These are phyloP conservation scores for Halcyon senegalensis DNA, from an alignment of 2,113 vertebrate species.

Conservation along the genomic window DNA sequence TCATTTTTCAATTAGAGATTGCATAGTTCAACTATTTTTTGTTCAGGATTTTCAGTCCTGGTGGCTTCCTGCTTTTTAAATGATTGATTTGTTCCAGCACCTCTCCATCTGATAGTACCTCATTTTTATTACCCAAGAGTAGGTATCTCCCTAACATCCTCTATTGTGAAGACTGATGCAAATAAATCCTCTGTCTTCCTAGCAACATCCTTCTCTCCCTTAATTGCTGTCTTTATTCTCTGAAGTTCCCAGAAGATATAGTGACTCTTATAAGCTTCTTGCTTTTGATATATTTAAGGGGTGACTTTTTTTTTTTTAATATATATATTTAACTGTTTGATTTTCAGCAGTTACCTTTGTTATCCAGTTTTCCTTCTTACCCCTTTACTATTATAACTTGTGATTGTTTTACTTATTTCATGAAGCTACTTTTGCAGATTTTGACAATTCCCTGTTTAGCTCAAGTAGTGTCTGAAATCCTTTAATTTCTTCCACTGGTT, in stretches of 20 bases:
- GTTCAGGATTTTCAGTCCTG: neutral
- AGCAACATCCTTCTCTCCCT: neutral
- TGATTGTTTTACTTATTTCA: neutral
- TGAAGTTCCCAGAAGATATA: neutral
- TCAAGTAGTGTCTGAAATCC: neutral
- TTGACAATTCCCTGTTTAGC: neutral
- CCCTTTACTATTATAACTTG: neutral
- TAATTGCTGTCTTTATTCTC: constrained; percentile 24
- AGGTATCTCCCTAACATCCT: constrained; percentile 16
- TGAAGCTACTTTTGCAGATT: neutral
- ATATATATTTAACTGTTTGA: neutral
- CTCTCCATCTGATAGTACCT: constrained; percentile 51
- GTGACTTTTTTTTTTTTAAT: neutral
- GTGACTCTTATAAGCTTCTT: neutral
- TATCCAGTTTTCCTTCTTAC: neutral
- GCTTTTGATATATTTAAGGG: neutral
- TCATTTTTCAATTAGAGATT: constrained; percentile 38
- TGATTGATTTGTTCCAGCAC: constrained; percentile 58
- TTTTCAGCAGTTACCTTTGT: neutral
- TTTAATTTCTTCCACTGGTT: neutral
- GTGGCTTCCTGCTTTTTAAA: constrained; percentile 32
- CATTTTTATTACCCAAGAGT: constrained; percentile 51
- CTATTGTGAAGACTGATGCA: constrained; percentile 5
- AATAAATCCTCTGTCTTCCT: constrained; percentile 48
- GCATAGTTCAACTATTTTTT: neutral